Percentiles rank a stretch among this genome's conserved stretches.
These are phyloP conservation scores for Zaprionus lachaisei DNA, from an alignment of 1,140 invertebrate species.

Conservation along the genomic window DNA sequence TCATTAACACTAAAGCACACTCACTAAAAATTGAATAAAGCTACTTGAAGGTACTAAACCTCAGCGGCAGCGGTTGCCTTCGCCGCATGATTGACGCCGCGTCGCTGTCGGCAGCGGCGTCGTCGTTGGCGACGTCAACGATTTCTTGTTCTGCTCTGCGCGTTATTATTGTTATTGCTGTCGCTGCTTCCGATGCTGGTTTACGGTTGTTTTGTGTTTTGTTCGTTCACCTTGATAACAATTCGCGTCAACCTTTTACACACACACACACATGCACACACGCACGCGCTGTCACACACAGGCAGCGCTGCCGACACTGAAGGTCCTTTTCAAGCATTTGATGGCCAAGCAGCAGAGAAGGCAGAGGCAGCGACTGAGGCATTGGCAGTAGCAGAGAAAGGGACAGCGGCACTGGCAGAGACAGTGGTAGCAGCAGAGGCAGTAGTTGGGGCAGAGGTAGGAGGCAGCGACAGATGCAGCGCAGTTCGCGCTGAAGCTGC, in stretches of 20 bases:
- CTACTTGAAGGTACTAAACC: slow-evolving; percentile 65
- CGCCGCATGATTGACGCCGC: slow-evolving; percentile 47
- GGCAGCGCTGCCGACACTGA: slow-evolving; percentile 50
- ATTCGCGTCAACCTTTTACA: slow-evolving; percentile 72
- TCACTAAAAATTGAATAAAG: slow-evolving; percentile 81
- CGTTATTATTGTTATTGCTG: slow-evolving; percentile 15
- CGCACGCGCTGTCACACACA: slow-evolving; percentile 41
- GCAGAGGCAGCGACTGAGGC: not conserved
- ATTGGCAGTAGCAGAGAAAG: too few relatives aligned
- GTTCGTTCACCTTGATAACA: slow-evolving; percentile 72
- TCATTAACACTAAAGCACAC: slow-evolving; percentile 81
- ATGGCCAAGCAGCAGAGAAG: slow-evolving; percentile 58
- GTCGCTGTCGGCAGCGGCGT: slow-evolving; percentile 7
- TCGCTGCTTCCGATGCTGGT: slow-evolving; percentile 43
- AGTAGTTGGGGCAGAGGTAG: not conserved
- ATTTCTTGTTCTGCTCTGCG: slow-evolving; percentile 23
- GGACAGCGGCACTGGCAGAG: slow-evolving; percentile 21
- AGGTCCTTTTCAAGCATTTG: slow-evolving; percentile 74
- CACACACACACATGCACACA: slow-evolving; percentile 22
- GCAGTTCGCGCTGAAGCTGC: too few relatives aligned
- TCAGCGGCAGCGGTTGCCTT: slow-evolving; percentile 34
- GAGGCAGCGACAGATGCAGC: not conserved
- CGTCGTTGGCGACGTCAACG: not conserved
- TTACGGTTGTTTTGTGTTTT: slow-evolving; percentile 54
- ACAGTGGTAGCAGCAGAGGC: not conserved